Conservation (phyloP, 2,888 invertebrate species). For the Microchrysa polita region DNA sequence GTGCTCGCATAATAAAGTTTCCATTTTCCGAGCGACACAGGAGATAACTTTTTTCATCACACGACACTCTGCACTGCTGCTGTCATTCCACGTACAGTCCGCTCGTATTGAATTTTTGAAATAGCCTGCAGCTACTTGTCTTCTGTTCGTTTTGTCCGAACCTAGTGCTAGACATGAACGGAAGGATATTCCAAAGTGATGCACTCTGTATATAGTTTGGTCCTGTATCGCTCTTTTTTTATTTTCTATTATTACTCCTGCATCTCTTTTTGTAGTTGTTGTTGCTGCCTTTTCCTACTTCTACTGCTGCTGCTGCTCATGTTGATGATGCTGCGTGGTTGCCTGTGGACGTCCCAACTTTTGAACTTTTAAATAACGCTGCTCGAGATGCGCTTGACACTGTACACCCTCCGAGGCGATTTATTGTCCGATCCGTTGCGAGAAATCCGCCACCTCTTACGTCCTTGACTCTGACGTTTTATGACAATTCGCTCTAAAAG, state of each 20-base stretch:
- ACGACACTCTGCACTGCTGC: slow-evolving; percentile 2
- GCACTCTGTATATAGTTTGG: slow-evolving; percentile 35
- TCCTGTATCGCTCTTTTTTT: slow-evolving; percentile 20
- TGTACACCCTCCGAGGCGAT: slow-evolving; percentile 36
- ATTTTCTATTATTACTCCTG: too few species aligned
- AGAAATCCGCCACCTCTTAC: slow-evolving; percentile 33
- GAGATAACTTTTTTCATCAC: slow-evolving; percentile 29
- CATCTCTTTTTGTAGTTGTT: slow-evolving; percentile 26
- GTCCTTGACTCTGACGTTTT: slow-evolving; percentile 29
- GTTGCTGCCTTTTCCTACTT: slow-evolving; percentile 21
- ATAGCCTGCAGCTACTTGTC: slow-evolving; percentile 38
- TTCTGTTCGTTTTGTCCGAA: slow-evolving; percentile 29
- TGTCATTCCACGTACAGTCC: slow-evolving; percentile 1
- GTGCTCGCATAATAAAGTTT: slow-evolving; percentile 38
- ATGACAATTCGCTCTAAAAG: slow-evolving; percentile 33
- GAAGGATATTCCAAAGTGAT: slow-evolving; percentile 32
- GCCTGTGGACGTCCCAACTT: slow-evolving; percentile 43
- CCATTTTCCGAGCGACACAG: background rate
- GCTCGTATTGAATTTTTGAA: slow-evolving; percentile 7
- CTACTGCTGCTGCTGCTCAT: too few species aligned
- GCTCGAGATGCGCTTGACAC: slow-evolving; percentile 44
- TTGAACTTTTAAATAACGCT: slow-evolving; percentile 44
- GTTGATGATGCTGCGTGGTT: too few species aligned
- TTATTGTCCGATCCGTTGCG: slow-evolving; percentile 39
- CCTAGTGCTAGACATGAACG: slow-evolving; percentile 35